These are phyloP conservation scores for Erebia epiphron DNA, from an alignment of 2,888 invertebrate species.

Conservation along the genomic window DNA sequence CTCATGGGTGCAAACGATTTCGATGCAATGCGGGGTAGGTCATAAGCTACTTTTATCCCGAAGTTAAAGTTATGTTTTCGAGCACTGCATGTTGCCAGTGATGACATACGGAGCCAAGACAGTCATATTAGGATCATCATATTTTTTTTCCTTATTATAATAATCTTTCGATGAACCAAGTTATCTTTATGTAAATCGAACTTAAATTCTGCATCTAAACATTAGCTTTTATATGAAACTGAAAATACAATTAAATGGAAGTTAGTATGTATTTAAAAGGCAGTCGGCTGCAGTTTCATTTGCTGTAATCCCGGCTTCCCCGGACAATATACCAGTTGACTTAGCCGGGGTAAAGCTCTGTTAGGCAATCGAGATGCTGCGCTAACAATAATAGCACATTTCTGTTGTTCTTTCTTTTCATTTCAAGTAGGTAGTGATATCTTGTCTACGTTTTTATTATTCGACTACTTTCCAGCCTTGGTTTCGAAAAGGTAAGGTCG, in stretches of 20 bases:
- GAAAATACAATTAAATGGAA: slow-evolving; percentile 23
- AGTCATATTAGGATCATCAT: no score
- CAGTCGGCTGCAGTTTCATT: slow-evolving; percentile 39
- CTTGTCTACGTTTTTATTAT: no score
- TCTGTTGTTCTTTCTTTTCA: not conserved
- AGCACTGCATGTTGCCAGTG: no score
- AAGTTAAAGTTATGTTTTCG: no score
- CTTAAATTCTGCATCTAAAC: not conserved
- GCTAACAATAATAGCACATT: slow-evolving; percentile 2
- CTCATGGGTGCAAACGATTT: no score
- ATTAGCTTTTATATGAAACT: not conserved
- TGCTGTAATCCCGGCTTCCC: slow-evolving; percentile 35
- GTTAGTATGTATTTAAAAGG: slow-evolving; percentile 33
- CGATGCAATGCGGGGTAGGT: no score
- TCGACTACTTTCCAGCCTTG: no score
- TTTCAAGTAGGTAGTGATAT: no score
- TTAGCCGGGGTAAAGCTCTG: slow-evolving; percentile 33
- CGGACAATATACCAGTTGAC: slow-evolving; percentile 32
- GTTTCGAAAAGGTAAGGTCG: no score
- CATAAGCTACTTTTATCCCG: no score
- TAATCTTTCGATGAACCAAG: not conserved
- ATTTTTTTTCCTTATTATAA: no score
- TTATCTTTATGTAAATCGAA: not conserved
- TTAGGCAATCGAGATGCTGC: slow-evolving; percentile 10
- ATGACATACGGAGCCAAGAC: no score